Evolutionary conservation across 2,797 vertebrate species (phyloP), one percentile per base, ranked within the genome.

Genomic region (Aselliscus stoliczkanus): DNA sequence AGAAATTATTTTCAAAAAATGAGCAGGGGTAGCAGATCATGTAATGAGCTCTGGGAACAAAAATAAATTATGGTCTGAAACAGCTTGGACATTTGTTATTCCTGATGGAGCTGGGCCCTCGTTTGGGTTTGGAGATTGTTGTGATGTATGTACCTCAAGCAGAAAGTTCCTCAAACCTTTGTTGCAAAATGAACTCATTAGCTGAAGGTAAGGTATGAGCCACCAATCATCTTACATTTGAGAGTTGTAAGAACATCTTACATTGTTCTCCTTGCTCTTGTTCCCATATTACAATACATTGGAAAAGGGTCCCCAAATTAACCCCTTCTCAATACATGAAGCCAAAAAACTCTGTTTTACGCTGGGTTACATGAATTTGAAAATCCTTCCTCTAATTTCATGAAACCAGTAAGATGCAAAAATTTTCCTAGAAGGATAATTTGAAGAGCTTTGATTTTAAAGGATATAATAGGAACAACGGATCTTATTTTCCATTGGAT

Each of bases 1-100:
- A 98, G 97, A 97, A 98, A 98, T 98, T 98, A 98, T 98, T 98
- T 98, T 97, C 97, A 97, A 97, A 98, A 98, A 98, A 98, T 98
- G 98, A 98, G 97, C 97, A 79, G 65, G 96, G 91, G 98, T 98
- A 97, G 97, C 93, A 56, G 97, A 97, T 98, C 97, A 97, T 90
- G 96, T 97, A 98, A 98, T 93, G 87, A 98, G 97, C 97, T 98
- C 97, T 90, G 96, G 97, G 96, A 97, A 97, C 94, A 94, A 93
- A 83, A 72, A 96, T 98, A 98, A 98, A 96, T 96, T 97, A 98
- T 94, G 83, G 76, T 94, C 96, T 98, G 97, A 94, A 98, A 81
- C 89, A 0, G 15, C 97, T 92, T 97, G 96, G 97, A 97, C 65
- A 94, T 98, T 98, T 85, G 76, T 98, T 98, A 97, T 97, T 97